Evolutionary conservation across 53 echinoderm and acorn worm species (phyloP), one percentile per base, ranked within the genome.

Genomic region (Echinarachnius parma): DNA sequence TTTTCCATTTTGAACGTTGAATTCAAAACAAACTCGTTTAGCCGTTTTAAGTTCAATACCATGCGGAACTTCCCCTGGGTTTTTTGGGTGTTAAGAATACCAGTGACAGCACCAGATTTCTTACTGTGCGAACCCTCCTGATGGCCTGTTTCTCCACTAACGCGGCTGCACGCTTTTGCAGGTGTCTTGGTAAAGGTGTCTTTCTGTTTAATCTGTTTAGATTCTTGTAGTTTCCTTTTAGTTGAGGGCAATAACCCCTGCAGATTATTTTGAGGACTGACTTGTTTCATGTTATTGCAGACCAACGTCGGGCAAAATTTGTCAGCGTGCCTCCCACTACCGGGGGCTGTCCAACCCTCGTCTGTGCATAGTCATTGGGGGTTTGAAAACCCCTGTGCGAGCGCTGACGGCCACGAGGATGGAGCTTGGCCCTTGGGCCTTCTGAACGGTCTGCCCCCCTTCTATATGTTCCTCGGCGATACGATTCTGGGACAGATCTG

Each of bases 1-100:
- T 31, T 28, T 50, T 77, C 77, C 62, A 77, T 77, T n/a, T 33
- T 77, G 77, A 77, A 77, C 1, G 50, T 77, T 0, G 11, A 5
- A 13, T 61, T 31, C 9, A 16, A 34, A 9, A 77, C 26, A 35
- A 34, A 20, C 53, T 34, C 21, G 54, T 70, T 70, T 53, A 70
- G 8, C 36, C 16, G 52, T 32, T 70, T 70, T 70, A 70, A 26
- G 35, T 70, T 70, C 16, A 70, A 19, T 10, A 70, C 21, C 70
- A 70, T 70, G 8, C 70, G 34, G 54, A 70, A 70, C 4, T 35
- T 54, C 34, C n/a, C 70, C n/a, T n/a, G n/a, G 23, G 3, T 21
- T 35, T 34, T 34, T 70, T 53, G 4, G 28, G 18, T 8, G 32
- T 32, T 2, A 53, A 24, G 15, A 70, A 69, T 21, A 70, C 36